Conservation (phyloP, 2,888 invertebrate species). For the Sipha maydis region DNA sequence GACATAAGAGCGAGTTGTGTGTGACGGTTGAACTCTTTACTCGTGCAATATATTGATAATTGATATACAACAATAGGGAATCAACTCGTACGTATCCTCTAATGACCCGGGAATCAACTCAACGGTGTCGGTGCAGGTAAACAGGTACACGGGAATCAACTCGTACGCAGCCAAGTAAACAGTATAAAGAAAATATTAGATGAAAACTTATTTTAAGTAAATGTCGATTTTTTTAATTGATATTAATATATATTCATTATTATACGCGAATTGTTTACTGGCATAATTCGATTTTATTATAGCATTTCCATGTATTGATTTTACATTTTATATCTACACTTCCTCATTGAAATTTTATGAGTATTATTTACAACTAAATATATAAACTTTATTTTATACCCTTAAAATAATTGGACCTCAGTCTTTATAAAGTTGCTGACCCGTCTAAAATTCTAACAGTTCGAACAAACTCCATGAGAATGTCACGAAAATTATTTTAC, state of each 20-base stretch:
- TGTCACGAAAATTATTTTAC: neutral
- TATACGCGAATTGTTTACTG: neutral
- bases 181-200: too few species aligned
- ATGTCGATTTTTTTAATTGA: neutral
- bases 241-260: neutral
- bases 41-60: too few species aligned
- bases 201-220: neutral
- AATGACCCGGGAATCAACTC: too few species aligned
- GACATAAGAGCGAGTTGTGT: too few species aligned
- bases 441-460: neutral
- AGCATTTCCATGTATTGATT: neutral
- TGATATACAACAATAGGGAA: too few species aligned
- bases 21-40: too few species aligned
- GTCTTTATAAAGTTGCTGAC: neutral
- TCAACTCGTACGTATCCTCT: too few species aligned
- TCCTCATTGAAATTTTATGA: neutral
- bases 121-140: too few species aligned
- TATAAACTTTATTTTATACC: neutral
- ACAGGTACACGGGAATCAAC: too few species aligned
- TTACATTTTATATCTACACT: neutral
- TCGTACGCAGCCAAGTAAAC: too few species aligned
- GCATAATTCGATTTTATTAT: neutral
- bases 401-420: conserved; percentile 29
- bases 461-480: neutral
- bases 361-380: neutral